Evolutionary conservation across 2,888 invertebrate species (phyloP).

Genomic region (Campoplex nolae): DNA sequence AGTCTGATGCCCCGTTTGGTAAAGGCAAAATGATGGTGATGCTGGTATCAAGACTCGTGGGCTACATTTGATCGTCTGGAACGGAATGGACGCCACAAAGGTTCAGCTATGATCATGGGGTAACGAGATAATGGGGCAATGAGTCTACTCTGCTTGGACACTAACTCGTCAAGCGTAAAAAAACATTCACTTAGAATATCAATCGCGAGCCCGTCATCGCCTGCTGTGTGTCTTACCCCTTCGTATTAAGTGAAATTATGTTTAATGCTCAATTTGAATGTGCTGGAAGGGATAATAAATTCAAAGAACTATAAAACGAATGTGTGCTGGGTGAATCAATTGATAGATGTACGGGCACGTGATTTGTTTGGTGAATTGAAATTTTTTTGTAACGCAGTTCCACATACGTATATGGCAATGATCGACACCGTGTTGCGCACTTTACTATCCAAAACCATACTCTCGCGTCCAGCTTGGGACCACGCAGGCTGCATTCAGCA

Average conservation of each 20-base stretch:
- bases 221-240: constrained; percentile 20
- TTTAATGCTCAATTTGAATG: constrained; percentile 54
- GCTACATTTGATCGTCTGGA: constrained; percentile 24
- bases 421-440: constrained; percentile 63
- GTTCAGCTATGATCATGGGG: constrained; percentile 35
- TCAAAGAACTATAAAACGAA: constrained; percentile 49
- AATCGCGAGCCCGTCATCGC: constrained; percentile 44
- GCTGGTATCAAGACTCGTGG: constrained; percentile 6
- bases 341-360: constrained; percentile 8
- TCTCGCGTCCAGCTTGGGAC: constrained; percentile 16
- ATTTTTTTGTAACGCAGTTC: constrained; percentile 18
- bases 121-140: constrained; percentile 65
- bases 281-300: constrained; percentile 21
- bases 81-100: constrained; percentile 64
- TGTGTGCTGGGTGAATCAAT: constrained; percentile 2
- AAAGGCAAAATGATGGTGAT: constrained; percentile 28
- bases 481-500: constrained; percentile 34
- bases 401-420: constrained; percentile 12
- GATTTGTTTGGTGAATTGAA: constrained; percentile 10
- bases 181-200: constrained; percentile 41
- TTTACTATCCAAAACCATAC: constrained; percentile 43
- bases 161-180: constrained; percentile 22
- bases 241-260: constrained; percentile 41
- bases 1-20: constrained; percentile 60
- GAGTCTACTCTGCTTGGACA: constrained; percentile 40